A percentile compares a stretch with the other conserved stretches of the same genome.
Evolutionary conservation across 2,113 vertebrate genomes (phyloP).

Genomic region (Agelaius tricolor): DNA sequence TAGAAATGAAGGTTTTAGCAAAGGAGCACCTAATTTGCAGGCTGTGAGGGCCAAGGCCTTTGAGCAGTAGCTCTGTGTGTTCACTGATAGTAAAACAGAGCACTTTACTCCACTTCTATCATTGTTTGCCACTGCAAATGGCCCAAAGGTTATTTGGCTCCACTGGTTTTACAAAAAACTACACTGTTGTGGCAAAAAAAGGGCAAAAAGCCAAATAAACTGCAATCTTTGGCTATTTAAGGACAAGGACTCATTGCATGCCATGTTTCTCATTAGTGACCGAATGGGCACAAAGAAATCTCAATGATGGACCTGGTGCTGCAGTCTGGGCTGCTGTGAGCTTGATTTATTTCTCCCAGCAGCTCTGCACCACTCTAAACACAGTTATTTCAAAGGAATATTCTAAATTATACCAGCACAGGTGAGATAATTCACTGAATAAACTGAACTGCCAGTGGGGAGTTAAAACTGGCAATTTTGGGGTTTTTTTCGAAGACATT

Average conservation of each 20-base stretch:
- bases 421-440: constrained; percentile 27
- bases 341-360: neutral
- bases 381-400: neutral
- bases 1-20: neutral
- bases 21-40: neutral
- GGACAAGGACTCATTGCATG: neutral
- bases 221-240: neutral
- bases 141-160: neutral
- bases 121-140: neutral
- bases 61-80: neutral
- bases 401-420: constrained; percentile 11
- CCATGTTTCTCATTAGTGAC: neutral
- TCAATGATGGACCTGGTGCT: neutral
- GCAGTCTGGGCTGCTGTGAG: neutral
- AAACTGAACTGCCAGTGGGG: neutral
- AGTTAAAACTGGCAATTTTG: neutral
- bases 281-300: neutral
- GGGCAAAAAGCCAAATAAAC: neutral
- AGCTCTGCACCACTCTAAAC: neutral
- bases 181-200: neutral
- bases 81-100: neutral
- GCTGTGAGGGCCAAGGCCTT: neutral
- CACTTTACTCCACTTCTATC: neutral
- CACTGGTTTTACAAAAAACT: neutral
- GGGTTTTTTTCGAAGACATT: neutral